Evolutionary conservation across 2,797 vertebrate species (phyloP), one percentile per base, ranked within the genome.

Genomic region (Pangasius sanitwongsei): DNA sequence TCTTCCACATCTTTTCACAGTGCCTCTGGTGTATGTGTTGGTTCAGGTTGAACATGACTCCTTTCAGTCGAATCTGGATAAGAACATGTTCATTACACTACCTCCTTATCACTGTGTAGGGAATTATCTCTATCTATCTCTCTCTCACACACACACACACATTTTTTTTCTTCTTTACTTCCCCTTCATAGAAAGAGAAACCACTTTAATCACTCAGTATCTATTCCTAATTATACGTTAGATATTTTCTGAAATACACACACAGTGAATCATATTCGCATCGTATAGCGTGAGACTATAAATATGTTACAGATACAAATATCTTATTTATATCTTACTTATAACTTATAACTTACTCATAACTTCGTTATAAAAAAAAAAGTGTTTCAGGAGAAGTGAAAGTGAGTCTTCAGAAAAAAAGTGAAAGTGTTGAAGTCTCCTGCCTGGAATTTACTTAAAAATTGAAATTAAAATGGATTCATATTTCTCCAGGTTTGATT

Each of bases 141-240:
- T 74, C 8, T 70, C 4, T 70, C n/a, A 6, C 16, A 23, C 13
- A 72, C 69, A 78, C 18, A 70, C 5, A 67, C n/a, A 69, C 69
- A 41, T 6, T 5, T 48, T 50, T 77, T 7, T 28, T 28, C 25
- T 53, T 1, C n/a, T 20, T 11, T 57, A 55, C 77, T 80, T 80
- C 48, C n/a, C 8, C n/a, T 80, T 80, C 48, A 80, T 57, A 57
- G 77, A 50, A n/a, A 78, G 75, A 78, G 48, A 55, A 55, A 57
- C 50, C 44, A 50, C 12, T 50, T 80, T 55, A 80, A 80, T 80
- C 50, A 34, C 7, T 80, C 53, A 20, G 53, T 23, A 34, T 55
- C n/a, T 57, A 31, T 55, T 55, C n/a, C n/a, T 80, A 4, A 77
- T 50, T 6, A 13, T 28, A 50, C 12, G 1, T 11, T 23, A 0